These are phyloP conservation scores for Bombus waltoni DNA, from an alignment of 1,140 invertebrate species.

Conservation along the genomic window DNA sequence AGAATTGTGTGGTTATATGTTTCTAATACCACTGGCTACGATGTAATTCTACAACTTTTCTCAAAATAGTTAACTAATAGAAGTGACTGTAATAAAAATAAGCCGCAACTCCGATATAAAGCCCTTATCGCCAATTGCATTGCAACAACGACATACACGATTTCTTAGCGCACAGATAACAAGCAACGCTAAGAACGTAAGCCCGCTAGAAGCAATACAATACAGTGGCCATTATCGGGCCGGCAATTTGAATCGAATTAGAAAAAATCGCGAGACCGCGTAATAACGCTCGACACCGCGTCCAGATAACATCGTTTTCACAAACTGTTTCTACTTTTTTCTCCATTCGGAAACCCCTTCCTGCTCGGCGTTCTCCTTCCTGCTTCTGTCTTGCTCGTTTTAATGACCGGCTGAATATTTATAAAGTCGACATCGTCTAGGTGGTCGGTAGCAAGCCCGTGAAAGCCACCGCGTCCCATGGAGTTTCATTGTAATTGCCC, in stretches of 20 bases:
- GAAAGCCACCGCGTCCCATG: slow-evolving; percentile 79
- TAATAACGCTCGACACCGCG: slow-evolving; percentile 58
- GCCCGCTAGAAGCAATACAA: not conserved
- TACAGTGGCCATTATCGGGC: slow-evolving; percentile 31
- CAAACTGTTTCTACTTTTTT: slow-evolving; percentile 48
- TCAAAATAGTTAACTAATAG: not conserved
- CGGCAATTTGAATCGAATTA: slow-evolving; percentile 70
- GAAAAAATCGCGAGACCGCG: slow-evolving; percentile 56
- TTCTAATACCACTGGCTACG: not conserved
- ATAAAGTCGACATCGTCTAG: slow-evolving; percentile 77
- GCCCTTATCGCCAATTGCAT: not conserved
- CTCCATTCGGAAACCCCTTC: not conserved
- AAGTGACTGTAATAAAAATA: not conserved
- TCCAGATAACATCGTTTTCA: slow-evolving; percentile 64
- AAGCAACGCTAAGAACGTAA: not conserved
- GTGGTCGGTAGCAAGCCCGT: slow-evolving; percentile 75
- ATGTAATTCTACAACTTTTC: not conserved
- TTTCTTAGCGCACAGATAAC: not conserved
- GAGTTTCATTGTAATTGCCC: slow-evolving; percentile 82
- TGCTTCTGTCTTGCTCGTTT: slow-evolving; percentile 64
- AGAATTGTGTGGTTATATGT: not conserved
- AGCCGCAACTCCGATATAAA: no score
- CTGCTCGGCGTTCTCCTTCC: slow-evolving; percentile 4
- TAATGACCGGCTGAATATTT: slow-evolving; percentile 82
- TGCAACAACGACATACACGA: not conserved